Percentiles rank a stretch among this genome's conserved stretches.
phyloP scores from a whole-genome alignment of 2,113 vertebrate species.

The Rhineura floridana region DNA sequence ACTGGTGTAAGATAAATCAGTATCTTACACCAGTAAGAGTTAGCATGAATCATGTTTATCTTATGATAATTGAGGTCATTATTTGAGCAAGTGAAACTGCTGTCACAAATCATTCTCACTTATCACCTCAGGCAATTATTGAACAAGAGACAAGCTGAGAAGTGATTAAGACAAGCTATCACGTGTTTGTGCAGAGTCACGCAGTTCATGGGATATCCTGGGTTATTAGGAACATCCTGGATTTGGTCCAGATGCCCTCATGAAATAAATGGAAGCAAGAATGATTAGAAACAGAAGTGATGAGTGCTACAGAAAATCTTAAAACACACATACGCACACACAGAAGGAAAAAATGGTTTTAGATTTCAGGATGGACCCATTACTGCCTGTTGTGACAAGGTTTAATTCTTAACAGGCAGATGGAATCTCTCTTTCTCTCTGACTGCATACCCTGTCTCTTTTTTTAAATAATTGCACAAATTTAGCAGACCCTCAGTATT shows the following conservation, averaged over 20 bases:
- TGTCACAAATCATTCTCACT: not conserved
- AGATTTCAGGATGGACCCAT: not conserved
- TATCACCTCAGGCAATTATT: conserved; percentile 14
- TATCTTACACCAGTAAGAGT: not conserved
- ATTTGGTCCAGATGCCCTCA: not conserved
- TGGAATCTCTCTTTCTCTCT: not conserved
- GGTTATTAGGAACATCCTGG: conserved; percentile 12
- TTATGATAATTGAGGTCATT: conserved; percentile 3
- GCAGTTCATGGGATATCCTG: not conserved
- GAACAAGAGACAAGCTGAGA: conserved; percentile 6
- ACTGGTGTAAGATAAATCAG: not conserved
- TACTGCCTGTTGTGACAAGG: not conserved
- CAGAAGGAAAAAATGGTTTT: not conserved
- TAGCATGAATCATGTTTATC: not conserved
- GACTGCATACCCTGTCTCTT: conserved; percentile 30
- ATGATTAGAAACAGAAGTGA: conserved; percentile 8
- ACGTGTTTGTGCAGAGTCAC: not conserved
- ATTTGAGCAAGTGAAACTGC: not conserved
- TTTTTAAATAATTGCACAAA: conserved; percentile 49
- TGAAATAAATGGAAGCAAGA: conserved; percentile 20
- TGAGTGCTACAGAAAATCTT: conserved; percentile 17
- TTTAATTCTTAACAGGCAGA: conserved; percentile 5
- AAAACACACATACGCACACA: not conserved
- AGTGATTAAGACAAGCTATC: not conserved
- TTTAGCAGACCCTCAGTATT: conserved; percentile 13